Conservation (phyloP, 2,888 invertebrate genomes). For the Alentia gelatinosa region DNA sequence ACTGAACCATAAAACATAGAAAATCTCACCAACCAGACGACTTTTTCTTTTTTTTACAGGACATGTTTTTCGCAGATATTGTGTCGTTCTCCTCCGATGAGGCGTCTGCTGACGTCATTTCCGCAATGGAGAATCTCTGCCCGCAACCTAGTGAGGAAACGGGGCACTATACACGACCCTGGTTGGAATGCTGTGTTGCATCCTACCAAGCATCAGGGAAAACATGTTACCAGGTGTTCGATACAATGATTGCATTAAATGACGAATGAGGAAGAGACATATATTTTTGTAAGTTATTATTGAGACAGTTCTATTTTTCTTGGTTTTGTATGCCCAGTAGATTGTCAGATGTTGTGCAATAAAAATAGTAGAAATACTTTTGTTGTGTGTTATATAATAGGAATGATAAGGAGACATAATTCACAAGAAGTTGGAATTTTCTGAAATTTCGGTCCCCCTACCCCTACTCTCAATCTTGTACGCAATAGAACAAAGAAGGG, state of each 20-base stretch:
- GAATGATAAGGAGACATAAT: too few species aligned
- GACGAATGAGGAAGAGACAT: neutral
- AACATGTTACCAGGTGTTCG: slow-evolving; percentile 69
- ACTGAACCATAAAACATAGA: neutral
- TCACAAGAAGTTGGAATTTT: too few species aligned
- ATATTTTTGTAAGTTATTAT: neutral
- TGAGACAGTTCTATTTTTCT: too few species aligned
- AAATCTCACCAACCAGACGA: neutral
- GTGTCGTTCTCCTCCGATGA: neutral
- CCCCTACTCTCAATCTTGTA: too few species aligned
- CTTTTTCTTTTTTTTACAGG: neutral
- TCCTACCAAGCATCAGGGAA: slow-evolving; percentile 63
- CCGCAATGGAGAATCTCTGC: slow-evolving; percentile 62
- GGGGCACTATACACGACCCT: slow-evolving; percentile 59
- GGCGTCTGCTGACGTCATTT: slow-evolving; percentile 59
- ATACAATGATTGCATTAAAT: slow-evolving; percentile 61
- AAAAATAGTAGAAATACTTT: too few species aligned
- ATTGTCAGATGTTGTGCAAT: too few species aligned
- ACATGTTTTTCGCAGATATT: neutral
- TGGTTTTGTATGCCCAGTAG: too few species aligned
- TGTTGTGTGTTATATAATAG: too few species aligned
- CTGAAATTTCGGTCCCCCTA: too few species aligned
- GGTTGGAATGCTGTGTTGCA: slow-evolving; percentile 70
- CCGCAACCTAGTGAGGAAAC: slow-evolving; percentile 53
- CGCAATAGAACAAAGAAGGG: too few species aligned